These are phyloP conservation scores for Philereme transversata DNA, from an alignment of 2,888 invertebrate species.

Conservation along the genomic window DNA sequence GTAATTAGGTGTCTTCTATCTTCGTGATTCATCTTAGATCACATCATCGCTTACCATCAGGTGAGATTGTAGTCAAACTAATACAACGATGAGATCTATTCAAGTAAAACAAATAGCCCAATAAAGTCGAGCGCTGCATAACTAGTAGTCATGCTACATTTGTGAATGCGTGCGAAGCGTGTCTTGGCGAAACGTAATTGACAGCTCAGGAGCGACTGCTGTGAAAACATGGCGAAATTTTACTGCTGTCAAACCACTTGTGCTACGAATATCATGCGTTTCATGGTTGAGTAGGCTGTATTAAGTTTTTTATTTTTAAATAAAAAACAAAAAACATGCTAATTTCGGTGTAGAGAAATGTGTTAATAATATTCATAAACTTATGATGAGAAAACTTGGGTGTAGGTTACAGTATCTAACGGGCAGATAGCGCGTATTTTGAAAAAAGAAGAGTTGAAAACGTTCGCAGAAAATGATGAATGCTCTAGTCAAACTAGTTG, in stretches of 20 bases:
- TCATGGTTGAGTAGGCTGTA: not conserved
- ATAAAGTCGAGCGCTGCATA: not conserved
- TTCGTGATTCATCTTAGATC: no score
- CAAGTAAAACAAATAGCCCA: not conserved
- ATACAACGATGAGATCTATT: no score
- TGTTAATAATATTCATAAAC: no score
- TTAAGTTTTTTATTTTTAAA: not conserved
- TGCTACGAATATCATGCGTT: slow-evolving; percentile 13
- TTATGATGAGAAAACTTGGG: no score
- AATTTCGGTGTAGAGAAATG: not conserved
- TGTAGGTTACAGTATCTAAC: no score
- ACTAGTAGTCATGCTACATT: slow-evolving; percentile 39
- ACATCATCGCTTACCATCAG: no score
- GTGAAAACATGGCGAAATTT: slow-evolving; percentile 77
- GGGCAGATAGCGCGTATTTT: no score
- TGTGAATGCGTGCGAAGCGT: slow-evolving; percentile 59
- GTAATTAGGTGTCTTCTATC: no score
- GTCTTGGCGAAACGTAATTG: slow-evolving; percentile 71
- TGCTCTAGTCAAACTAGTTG: no score
- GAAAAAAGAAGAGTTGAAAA: no score
- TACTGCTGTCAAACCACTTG: slow-evolving; percentile 72
- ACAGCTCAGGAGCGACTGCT: slow-evolving; percentile 71
- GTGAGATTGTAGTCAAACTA: no score
- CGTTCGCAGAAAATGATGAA: no score
- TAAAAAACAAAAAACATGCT: not conserved